A percentile compares a stretch with the other conserved stretches of the same genome.
Evolutionary conservation across 1,140 invertebrate genomes (phyloP).

Genomic region (Vanessa atalanta): DNA sequence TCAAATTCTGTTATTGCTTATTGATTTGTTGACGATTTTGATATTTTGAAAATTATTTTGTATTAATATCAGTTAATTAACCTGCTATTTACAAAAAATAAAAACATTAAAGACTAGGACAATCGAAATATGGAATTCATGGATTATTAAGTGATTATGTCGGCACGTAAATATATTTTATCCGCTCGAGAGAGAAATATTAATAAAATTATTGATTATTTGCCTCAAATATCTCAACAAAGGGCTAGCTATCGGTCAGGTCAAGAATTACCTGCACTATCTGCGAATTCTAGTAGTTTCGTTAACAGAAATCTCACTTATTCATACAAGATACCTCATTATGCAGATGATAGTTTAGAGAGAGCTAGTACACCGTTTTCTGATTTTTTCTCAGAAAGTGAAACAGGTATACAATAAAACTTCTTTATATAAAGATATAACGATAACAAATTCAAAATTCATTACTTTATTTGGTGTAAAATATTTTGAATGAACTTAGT

Average conservation of each 20-base stretch:
- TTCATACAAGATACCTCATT: constrained; percentile 54
- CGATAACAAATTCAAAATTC: not conserved
- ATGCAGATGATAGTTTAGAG: constrained; percentile 52
- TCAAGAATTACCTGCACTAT: constrained; percentile 59
- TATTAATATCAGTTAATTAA: constrained; percentile 1
- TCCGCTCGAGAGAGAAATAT: constrained; percentile 68
- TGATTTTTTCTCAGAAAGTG: constrained; percentile 73
- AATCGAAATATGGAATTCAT: not conserved
- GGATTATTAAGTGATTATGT: constrained; percentile 53
- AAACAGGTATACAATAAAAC: constrained; percentile 52
- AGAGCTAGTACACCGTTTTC: constrained; percentile 68
- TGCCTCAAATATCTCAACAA: constrained; percentile 67
- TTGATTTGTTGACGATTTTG: constrained; percentile 18
- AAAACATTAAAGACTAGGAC: not conserved
- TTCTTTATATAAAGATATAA: constrained; percentile 1
- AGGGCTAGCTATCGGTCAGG: constrained; percentile 55
- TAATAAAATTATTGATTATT: constrained; percentile 65
- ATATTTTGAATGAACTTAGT: too few relatives aligned
- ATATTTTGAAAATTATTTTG: constrained; percentile 20
- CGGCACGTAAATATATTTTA: constrained; percentile 67
- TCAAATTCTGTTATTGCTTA: not conserved
- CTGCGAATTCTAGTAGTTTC: constrained; percentile 56
- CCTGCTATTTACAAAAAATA: not conserved
- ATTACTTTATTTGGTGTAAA: too few relatives aligned
- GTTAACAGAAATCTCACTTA: constrained; percentile 67